Conservation (phyloP, 2,113 vertebrate genomes). For the Clarias gariepinus region DNA sequence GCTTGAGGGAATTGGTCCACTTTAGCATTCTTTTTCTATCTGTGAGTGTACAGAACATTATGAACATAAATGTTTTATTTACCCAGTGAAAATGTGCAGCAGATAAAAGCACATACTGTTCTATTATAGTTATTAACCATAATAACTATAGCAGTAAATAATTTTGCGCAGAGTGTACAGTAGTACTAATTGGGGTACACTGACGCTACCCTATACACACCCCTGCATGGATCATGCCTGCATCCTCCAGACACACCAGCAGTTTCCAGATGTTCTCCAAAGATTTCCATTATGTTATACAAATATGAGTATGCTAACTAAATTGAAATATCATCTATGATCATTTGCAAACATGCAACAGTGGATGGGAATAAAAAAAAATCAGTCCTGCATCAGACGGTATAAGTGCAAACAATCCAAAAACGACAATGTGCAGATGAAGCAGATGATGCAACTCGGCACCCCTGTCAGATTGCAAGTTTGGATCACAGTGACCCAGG, state of each 20-base stretch:
- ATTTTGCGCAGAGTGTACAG: background rate
- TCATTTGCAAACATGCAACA: background rate
- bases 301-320: background rate
- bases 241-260: slow-evolving; percentile 9
- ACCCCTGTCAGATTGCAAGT: too few species aligned
- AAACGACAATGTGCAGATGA: too few species aligned
- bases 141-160: background rate
- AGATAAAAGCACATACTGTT: too few species aligned
- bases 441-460: too few species aligned
- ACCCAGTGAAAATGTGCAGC: too few species aligned
- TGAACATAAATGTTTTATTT: background rate
- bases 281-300: background rate
- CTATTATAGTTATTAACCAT: too few species aligned
- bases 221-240: background rate
- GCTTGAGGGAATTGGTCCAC: background rate
- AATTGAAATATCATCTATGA: background rate
- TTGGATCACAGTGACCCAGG: too few species aligned
- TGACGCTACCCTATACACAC: background rate
- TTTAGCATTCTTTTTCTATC: background rate
- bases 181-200: background rate
- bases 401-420: too few species aligned
- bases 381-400: too few species aligned
- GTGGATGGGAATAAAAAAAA: background rate
- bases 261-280: background rate
- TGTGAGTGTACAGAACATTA: background rate